Conservation (phyloP, 2,797 vertebrate genomes). For the Acridotheres tristis region DNA sequence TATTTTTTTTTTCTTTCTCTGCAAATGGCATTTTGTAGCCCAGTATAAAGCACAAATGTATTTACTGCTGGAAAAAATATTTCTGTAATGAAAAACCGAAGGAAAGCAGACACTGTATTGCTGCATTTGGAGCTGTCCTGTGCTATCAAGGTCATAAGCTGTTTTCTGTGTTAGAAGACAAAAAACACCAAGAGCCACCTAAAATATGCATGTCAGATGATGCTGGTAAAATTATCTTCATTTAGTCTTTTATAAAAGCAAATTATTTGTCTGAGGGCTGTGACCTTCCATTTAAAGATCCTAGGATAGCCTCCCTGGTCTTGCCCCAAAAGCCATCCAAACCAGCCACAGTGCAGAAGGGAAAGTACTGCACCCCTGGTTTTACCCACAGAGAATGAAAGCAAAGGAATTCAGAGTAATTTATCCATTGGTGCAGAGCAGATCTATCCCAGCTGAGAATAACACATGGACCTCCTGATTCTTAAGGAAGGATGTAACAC, state of each 20-base stretch:
- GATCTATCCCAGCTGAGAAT: neutral
- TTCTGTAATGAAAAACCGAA: neutral
- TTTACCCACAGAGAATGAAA: neutral
- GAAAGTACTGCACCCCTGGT: neutral
- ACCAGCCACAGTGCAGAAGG: neutral
- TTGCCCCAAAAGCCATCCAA: neutral
- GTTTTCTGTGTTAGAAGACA: neutral
- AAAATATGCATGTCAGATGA: neutral
- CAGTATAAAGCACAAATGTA: neutral
- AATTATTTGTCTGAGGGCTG: neutral
- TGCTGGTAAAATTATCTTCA: neutral
- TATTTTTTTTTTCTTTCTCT: neutral
- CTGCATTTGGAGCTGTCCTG: neutral
- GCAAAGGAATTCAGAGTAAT: neutral
- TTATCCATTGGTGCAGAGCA: neutral
- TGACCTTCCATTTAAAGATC: neutral
- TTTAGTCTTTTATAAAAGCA: neutral
- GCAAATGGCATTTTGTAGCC: neutral
- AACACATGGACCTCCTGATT: accelerated
- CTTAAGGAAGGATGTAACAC: neutral
- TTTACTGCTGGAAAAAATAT: neutral
- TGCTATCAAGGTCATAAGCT: neutral
- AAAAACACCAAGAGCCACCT: neutral
- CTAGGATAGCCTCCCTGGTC: neutral
- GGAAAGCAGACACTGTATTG: neutral